Conservation (phyloP, 2,888 invertebrate species). For the Odontocolon sp. region DNA sequence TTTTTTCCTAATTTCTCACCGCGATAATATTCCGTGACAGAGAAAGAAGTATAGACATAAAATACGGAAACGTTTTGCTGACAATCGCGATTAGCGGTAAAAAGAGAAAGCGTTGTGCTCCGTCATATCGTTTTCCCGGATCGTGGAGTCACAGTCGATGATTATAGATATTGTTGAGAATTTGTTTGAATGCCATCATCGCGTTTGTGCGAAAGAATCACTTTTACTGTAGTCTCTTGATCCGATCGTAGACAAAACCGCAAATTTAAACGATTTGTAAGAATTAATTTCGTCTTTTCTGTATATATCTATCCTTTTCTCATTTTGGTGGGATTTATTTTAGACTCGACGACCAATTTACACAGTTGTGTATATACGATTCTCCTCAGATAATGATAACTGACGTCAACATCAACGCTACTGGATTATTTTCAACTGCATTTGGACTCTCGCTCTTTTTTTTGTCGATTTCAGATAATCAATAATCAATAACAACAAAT, state of each 20-base stretch:
- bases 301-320: neutral
- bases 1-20: neutral
- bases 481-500: neutral
- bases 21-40: constrained; percentile 3
- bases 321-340: constrained; percentile 45
- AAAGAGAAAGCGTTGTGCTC: constrained; percentile 29
- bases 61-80: constrained; percentile 31
- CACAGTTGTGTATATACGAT: constrained; percentile 42
- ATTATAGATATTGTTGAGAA: constrained; percentile 7
- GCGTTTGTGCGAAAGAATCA: neutral
- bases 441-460: constrained; percentile 9
- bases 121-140: constrained; percentile 7
- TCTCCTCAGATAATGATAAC: constrained; percentile 37
- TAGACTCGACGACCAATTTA: constrained; percentile 43
- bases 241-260: neutral
- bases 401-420: constrained; percentile 23
- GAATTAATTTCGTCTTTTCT: constrained; percentile 19
- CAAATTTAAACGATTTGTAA: neutral
- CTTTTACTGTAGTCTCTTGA: neutral
- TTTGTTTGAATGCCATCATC: neutral
- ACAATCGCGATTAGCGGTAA: constrained; percentile 35
- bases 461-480: neutral
- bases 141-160: constrained; percentile 7
- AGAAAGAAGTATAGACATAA: constrained; percentile 2
- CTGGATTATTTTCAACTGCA: constrained; percentile 22